These are phyloP conservation scores for Dissostichus mawsoni DNA, from an alignment of 2,113 vertebrate species.

Conservation along the genomic window DNA sequence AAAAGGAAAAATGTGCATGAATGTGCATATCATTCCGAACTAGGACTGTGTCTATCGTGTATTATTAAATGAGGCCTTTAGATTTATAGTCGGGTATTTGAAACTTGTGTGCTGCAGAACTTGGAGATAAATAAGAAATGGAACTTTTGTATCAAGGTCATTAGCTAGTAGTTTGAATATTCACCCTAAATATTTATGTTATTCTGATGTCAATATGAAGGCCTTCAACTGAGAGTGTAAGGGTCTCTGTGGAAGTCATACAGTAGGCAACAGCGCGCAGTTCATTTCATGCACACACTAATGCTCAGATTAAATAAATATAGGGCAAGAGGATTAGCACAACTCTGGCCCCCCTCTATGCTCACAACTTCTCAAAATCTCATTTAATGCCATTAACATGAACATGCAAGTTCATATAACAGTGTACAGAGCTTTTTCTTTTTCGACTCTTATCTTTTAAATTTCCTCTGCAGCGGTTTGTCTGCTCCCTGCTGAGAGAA, in stretches of 20 bases:
- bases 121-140: conserved; percentile 12
- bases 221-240: conserved; percentile 17
- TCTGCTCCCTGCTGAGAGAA: conserved; percentile 27
- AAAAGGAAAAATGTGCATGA: neutral
- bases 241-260: conserved; percentile 16
- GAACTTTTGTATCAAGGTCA: conserved; percentile 1
- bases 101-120: neutral
- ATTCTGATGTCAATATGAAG: conserved; percentile 29
- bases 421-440: conserved; percentile 8
- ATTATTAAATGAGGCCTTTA: neutral
- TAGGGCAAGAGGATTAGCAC: conserved; percentile 77
- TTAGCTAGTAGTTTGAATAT: conserved; percentile 11
- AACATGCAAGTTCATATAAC: conserved; percentile 52
- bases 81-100: conserved; percentile 3
- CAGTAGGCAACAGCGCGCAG: conserved; percentile 44
- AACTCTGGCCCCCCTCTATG: conserved; percentile 55
- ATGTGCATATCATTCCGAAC: neutral
- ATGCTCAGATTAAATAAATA: conserved; percentile 79
- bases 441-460: conserved; percentile 48
- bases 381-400: conserved; percentile 69
- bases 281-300: conserved; percentile 67
- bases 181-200: conserved; percentile 26
- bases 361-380: conserved; percentile 70
- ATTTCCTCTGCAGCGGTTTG: conserved; percentile 35
- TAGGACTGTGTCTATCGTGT: neutral